These are phyloP conservation scores for Chaunax sp. DNA, from an alignment of 2,797 vertebrate genomes.

Conservation along the genomic window DNA sequence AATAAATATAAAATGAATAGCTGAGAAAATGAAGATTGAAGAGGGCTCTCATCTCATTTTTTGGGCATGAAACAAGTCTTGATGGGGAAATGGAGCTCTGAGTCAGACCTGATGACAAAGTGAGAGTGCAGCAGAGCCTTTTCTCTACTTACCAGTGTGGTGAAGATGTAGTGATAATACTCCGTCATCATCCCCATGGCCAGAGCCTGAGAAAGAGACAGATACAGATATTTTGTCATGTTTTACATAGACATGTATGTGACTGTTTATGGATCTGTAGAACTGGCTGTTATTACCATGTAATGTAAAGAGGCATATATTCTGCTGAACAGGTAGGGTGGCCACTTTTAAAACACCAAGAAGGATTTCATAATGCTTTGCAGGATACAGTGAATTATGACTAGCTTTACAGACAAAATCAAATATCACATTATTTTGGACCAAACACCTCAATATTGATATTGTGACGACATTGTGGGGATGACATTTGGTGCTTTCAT, in stretches of 20 bases:
- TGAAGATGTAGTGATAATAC: conserved; percentile 99
- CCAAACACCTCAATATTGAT: no score
- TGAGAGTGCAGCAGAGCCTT: conserved; percentile 12
- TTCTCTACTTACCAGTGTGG: conserved; percentile 93
- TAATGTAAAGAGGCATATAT: conserved; percentile 59
- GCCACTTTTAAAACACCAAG: no score
- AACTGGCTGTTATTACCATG: conserved; percentile 37
- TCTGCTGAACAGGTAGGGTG: no score
- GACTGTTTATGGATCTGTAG: conserved; percentile 35
- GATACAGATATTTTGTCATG: conserved; percentile 39
- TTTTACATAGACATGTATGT: conserved; percentile 18
- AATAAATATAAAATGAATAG: conserved; percentile 30
- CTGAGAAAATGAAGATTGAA: conserved; percentile 48
- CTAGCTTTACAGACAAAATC: no score
- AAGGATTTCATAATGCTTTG: no score
- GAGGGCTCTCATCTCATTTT: conserved; percentile 13
- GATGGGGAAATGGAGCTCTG: conserved; percentile 26
- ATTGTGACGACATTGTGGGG: no score
- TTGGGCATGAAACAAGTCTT: conserved; percentile 31
- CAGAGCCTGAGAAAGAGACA: conserved; percentile 85
- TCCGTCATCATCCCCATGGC: conserved; percentile 99
- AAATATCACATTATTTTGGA: no score
- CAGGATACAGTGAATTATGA: no score
- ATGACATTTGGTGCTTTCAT: no score
- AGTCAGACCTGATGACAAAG: conserved; percentile 51